These are phyloP conservation scores for Apamea monoglypha DNA, from an alignment of 2,888 invertebrate species.

Conservation along the genomic window DNA sequence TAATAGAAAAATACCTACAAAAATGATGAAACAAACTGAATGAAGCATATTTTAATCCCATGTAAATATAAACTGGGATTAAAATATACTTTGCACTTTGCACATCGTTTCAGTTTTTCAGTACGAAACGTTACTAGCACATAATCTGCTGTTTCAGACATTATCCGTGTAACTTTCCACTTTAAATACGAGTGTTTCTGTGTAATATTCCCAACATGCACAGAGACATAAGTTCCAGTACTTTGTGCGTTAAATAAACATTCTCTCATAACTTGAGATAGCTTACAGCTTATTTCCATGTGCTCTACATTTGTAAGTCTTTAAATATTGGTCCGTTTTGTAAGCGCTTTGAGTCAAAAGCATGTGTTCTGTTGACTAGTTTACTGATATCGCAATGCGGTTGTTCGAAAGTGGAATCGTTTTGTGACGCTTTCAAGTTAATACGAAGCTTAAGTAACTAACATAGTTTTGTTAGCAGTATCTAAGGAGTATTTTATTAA, in stretches of 20 bases:
- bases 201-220: slow-evolving; percentile 9
- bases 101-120: not conserved
- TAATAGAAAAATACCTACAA: not conserved
- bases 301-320: slow-evolving; percentile 26
- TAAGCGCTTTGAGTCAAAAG: slow-evolving; percentile 22
- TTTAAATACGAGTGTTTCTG: slow-evolving; percentile 10
- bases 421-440: slow-evolving; percentile 10
- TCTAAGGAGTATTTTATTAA: not conserved
- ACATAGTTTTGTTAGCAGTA: not conserved
- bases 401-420: no score
- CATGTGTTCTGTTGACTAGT: slow-evolving; percentile 28
- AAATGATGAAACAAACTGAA: not conserved
- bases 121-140: not conserved
- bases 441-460: not conserved
- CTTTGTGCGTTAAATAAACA: slow-evolving; percentile 17
- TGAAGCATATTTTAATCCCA: not conserved
- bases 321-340: slow-evolving; percentile 48
- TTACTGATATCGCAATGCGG: slow-evolving; percentile 51
- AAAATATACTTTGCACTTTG: not conserved
- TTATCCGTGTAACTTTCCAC: not conserved
- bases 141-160: slow-evolving; percentile 2
- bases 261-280: slow-evolving; percentile 17
- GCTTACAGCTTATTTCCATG: slow-evolving; percentile 34
- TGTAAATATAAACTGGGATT: not conserved
- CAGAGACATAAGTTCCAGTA: not conserved